Conservation (phyloP, 2,113 vertebrate genomes). For the Tor tambroides region DNA sequence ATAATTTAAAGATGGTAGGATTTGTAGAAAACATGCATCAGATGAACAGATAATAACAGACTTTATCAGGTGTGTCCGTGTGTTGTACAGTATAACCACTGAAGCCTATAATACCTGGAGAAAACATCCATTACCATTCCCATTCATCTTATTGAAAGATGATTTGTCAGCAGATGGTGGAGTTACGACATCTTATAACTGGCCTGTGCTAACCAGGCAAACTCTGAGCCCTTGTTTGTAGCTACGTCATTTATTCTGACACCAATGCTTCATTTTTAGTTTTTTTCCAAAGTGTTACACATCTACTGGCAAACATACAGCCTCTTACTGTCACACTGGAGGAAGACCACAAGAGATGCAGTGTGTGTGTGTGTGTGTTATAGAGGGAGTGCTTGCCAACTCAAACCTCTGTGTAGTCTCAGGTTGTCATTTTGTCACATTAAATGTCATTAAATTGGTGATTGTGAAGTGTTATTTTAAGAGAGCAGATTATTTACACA, state of each 20-base stretch:
- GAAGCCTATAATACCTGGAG: background rate
- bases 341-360: background rate
- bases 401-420: conserved; percentile 46
- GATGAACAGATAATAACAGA: background rate
- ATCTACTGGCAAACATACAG: conserved; percentile 18
- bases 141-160: background rate
- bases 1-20: background rate
- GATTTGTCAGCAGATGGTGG: conserved; percentile 17
- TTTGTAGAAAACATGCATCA: background rate
- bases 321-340: background rate
- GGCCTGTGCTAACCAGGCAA: background rate
- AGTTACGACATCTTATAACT: background rate
- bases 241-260: background rate
- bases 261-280: background rate
- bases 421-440: conserved; percentile 20
- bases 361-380: conserved; percentile 21
- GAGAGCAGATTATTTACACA: conserved; percentile 48
- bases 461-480: conserved; percentile 56
- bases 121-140: background rate
- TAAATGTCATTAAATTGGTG: conserved; percentile 42
- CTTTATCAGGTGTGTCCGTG: background rate
- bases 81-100: background rate
- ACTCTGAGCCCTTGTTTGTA: background rate
- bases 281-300: conserved; percentile 10
- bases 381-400: background rate